Evolutionary conservation across 2,888 invertebrate genomes (phyloP).

Genomic region (Habrosyne pyritoides): DNA sequence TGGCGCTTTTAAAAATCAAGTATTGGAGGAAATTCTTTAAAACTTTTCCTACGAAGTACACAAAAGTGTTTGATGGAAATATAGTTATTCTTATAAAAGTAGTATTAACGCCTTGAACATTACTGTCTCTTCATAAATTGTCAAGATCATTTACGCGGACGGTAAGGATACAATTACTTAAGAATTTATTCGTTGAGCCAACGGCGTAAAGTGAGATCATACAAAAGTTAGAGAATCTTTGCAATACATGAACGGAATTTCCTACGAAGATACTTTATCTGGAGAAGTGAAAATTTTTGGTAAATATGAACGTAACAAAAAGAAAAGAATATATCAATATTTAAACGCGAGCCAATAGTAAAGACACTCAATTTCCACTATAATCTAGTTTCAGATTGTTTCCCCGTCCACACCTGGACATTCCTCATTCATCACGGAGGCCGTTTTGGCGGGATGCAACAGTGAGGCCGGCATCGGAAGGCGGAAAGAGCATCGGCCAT

Average conservation of each 20-base stretch:
- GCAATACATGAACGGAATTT: no score
- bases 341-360: no score
- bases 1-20: neutral
- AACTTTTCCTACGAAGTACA: no score
- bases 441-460: conserved; percentile 44
- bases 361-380: neutral
- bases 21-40: no score
- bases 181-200: conserved; percentile 8
- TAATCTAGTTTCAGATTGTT: neutral
- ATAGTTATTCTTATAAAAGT: neutral
- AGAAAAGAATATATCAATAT: neutral
- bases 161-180: conserved; percentile 9
- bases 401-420: conserved; percentile 18
- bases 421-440: conserved; percentile 22
- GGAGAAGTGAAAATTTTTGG: no score
- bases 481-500: conserved; percentile 71
- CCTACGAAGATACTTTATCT: no score
- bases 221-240: neutral
- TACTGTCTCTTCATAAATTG: conserved; percentile 6
- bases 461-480: conserved; percentile 32
- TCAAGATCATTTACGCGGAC: conserved; percentile 1
- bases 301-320: neutral
- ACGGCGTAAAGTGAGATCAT: conserved; percentile 7
- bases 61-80: no score
- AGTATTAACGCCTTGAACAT: neutral